Evolutionary conservation across 2,888 invertebrate species (phyloP).

Genomic region (Eucriotettix oculatus): DNA sequence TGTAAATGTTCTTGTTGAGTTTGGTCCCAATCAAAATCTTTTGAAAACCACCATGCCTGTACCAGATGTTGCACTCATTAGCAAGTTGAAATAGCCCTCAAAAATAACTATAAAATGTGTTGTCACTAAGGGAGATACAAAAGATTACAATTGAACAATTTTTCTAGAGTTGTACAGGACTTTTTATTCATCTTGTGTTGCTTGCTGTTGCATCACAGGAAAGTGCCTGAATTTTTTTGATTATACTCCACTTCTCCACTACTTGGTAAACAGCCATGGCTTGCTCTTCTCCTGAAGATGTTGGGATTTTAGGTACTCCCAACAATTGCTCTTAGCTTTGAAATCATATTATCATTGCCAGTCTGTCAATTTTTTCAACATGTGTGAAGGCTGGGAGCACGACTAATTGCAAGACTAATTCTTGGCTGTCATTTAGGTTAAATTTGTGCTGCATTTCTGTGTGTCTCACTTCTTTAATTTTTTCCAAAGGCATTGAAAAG

Average conservation of each 20-base stretch:
- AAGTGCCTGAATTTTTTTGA: neutral
- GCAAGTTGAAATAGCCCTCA: neutral
- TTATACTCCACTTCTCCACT: neutral
- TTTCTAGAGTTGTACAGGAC: too few relatives aligned
- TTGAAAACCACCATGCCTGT: neutral
- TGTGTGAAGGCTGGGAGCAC: neutral
- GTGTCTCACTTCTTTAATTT: too few relatives aligned
- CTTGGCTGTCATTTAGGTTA: neutral
- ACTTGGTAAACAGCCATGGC: neutral
- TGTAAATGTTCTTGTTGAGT: neutral
- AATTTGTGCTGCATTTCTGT: too few relatives aligned
- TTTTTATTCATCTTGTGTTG: neutral
- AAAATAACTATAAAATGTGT: neutral
- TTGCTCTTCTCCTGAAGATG: slow-evolving; percentile 2
- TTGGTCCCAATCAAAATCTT: neutral
- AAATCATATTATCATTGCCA: neutral
- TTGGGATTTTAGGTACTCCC: neutral
- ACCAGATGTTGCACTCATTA: neutral
- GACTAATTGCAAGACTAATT: neutral
- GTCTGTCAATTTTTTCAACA: neutral
- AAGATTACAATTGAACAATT: too few relatives aligned
- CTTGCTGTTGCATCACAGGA: neutral
- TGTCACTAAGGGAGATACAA: too few relatives aligned
- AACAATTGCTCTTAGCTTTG: neutral
- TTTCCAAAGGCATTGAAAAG: too few relatives aligned